Conservation (phyloP, 2,888 invertebrate species). For the Nematopogon swammerdamellus region DNA sequence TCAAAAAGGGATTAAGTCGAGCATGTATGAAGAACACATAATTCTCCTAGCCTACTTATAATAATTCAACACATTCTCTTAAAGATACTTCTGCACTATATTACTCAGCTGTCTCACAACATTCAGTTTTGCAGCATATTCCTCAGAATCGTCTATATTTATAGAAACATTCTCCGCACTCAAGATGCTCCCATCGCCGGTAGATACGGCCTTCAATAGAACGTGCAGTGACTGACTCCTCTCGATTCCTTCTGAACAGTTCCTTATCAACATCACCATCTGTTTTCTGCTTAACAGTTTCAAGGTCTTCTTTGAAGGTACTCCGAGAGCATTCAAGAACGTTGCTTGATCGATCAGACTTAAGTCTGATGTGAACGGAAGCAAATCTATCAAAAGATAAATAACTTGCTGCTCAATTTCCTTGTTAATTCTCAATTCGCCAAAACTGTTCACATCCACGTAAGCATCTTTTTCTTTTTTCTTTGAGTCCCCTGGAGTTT, state of each 20-base stretch:
- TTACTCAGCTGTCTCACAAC: neutral
- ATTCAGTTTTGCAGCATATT: neutral
- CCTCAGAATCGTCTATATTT: constrained; percentile 6
- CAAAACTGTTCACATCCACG: constrained; percentile 15
- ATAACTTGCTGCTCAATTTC: constrained; percentile 35
- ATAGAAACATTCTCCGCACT: constrained; percentile 19
- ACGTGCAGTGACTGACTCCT: constrained; percentile 22
- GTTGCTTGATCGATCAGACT: constrained; percentile 22
- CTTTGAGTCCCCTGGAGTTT: neutral
- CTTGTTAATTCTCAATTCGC: constrained; percentile 32
- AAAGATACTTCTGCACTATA: neutral
- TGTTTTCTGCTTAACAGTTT: constrained; percentile 33
- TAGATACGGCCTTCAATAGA: constrained; percentile 23
- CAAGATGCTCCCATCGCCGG: constrained; percentile 24
- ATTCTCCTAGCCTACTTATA: too few species aligned
- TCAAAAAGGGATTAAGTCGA: too few species aligned
- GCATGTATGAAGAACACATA: too few species aligned
- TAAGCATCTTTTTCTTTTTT: neutral
- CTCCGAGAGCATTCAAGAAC: constrained; percentile 25
- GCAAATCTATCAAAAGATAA: constrained; percentile 24
- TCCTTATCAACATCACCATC: constrained; percentile 24
- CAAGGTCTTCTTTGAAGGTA: constrained; percentile 29
- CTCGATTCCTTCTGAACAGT: constrained; percentile 17
- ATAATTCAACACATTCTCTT: too few species aligned
- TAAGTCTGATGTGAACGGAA: constrained; percentile 22